These are phyloP conservation scores for Anagrus nilaparvatae DNA, from an alignment of 1,140 invertebrate genomes.

Conservation along the genomic window DNA sequence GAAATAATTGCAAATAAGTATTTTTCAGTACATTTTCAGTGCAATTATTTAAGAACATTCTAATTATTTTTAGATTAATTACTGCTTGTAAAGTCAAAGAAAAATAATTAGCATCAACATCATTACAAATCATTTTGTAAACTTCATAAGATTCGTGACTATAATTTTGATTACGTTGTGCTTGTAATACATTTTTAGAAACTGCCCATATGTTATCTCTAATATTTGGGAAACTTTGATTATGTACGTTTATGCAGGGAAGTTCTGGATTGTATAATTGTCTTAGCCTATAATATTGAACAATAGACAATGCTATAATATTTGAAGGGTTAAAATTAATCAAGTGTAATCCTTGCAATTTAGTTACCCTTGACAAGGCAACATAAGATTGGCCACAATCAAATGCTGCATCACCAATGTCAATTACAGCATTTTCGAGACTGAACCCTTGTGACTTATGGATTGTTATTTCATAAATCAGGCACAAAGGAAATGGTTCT, in stretches of 20 bases:
- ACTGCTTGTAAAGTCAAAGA: no score
- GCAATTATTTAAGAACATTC: no score
- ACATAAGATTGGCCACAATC: conserved; percentile 23
- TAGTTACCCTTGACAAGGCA: conserved; percentile 28
- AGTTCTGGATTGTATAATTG: conserved; percentile 17
- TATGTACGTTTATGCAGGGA: conserved; percentile 1
- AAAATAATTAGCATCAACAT: no score
- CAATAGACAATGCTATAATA: conserved; percentile 16
- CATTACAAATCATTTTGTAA: no score
- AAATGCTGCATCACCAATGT: conserved; percentile 17
- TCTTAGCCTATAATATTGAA: conserved; percentile 25
- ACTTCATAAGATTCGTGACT: no score
- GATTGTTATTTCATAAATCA: conserved; percentile 20
- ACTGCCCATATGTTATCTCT: neutral
- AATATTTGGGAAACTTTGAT: neutral
- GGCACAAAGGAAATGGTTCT: conserved; percentile 21
- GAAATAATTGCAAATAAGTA: no score
- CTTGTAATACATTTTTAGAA: conserved; percentile 1
- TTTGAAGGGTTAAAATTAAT: conserved; percentile 8
- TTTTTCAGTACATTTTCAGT: no score
- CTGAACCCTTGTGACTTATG: conserved; percentile 31
- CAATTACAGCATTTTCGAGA: conserved; percentile 18
- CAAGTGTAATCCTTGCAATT: conserved; percentile 13
- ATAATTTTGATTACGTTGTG: no score
- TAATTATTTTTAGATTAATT: no score